These are phyloP conservation scores for Syndactyla subalaris DNA, from an alignment of 2,797 vertebrate species.

Conservation along the genomic window DNA sequence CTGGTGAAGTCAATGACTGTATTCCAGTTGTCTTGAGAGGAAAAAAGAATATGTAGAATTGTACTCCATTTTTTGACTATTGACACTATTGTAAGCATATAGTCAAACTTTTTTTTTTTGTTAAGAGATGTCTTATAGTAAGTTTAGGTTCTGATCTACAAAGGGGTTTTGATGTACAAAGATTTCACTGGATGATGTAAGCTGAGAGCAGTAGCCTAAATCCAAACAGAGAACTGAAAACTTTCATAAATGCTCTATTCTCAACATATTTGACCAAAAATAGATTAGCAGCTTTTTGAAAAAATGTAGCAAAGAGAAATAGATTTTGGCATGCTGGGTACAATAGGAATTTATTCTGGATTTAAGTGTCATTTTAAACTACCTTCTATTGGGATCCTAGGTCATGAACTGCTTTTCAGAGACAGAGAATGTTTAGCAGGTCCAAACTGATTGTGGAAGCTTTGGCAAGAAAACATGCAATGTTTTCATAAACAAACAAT, in stretches of 20 bases:
- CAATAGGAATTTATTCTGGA: not conserved
- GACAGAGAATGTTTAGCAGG: not conserved
- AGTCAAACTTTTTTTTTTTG: not conserved
- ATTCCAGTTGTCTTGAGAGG: not conserved
- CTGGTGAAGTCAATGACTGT: not conserved
- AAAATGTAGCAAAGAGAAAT: not conserved
- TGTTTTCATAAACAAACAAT: constrained; percentile 5
- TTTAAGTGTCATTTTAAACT: not conserved
- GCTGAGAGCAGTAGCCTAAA: not conserved
- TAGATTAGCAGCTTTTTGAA: not conserved
- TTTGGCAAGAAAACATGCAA: not conserved
- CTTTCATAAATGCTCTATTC: not conserved
- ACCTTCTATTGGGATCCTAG: not conserved
- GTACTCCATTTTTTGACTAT: not conserved
- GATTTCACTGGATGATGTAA: not conserved
- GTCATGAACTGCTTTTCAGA: not conserved
- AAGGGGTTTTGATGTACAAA: not conserved
- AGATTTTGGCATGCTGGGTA: not conserved
- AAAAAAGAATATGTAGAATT: not conserved
- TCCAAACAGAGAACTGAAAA: not conserved
- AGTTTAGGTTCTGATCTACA: not conserved
- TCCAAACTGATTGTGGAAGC: not conserved
- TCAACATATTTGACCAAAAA: not conserved
- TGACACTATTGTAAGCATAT: not conserved
- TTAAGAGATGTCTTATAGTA: not conserved